Conservation (phyloP, 2,797 vertebrate genomes). For the Tamandua tetradactyla region DNA sequence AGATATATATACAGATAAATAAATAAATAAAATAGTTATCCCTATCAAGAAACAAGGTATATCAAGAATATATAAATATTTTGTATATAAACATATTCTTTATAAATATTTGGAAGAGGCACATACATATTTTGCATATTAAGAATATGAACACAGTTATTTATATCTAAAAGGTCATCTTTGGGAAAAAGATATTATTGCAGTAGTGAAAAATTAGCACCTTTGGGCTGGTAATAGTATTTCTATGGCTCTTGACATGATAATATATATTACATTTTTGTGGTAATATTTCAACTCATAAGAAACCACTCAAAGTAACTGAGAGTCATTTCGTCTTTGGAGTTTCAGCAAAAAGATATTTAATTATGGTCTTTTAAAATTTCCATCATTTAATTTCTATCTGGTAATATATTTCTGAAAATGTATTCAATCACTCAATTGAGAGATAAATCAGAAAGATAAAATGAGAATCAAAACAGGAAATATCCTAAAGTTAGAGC, state of each 20-base stretch:
- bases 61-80: background rate
- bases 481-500: background rate
- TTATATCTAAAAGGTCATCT: background rate
- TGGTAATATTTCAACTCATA: background rate
- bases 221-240: background rate
- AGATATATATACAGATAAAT: background rate
- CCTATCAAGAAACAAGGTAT: background rate
- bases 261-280: background rate
- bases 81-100: too few species aligned
- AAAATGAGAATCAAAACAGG: background rate
- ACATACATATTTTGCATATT: background rate
- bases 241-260: background rate
- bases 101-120: background rate
- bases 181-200: background rate
- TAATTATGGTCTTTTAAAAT: constrained; percentile 48
- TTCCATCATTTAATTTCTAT: constrained; percentile 6
- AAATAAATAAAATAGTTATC: background rate
- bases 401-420: background rate
- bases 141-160: background rate
- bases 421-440: background rate
- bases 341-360: constrained; percentile 13
- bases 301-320: background rate
- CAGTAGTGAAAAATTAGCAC: background rate
- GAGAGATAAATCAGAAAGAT: constrained; percentile 43
- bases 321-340: background rate